Conservation (phyloP, 1,140 invertebrate genomes). For the Physella acuta region DNA sequence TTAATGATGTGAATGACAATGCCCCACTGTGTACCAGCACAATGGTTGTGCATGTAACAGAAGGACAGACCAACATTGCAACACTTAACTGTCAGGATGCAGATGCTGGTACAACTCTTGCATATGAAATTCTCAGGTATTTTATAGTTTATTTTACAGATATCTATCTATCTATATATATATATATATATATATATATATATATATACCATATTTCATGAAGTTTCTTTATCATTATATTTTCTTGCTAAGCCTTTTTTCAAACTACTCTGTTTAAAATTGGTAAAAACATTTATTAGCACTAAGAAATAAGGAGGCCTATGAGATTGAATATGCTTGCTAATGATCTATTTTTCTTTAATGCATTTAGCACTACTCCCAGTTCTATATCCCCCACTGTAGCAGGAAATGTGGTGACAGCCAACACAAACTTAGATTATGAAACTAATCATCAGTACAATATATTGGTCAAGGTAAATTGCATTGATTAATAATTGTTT, state of each 20-base stretch:
- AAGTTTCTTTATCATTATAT: too few species aligned
- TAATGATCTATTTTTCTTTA: too few species aligned
- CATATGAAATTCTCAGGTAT: slow-evolving; percentile 33
- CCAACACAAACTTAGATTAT: slow-evolving; percentile 31
- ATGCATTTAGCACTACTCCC: slow-evolving; percentile 16
- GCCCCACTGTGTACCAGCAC: slow-evolving; percentile 31
- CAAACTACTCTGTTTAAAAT: too few species aligned
- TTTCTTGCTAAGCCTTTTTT: too few species aligned
- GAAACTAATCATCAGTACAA: slow-evolving; percentile 27
- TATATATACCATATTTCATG: too few species aligned
- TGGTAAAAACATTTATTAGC: too few species aligned
- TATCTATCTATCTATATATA: too few species aligned
- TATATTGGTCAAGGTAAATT: slow-evolving; percentile 26
- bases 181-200: too few species aligned
- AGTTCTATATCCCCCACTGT: slow-evolving; percentile 9
- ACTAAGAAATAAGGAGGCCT: too few species aligned
- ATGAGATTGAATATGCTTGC: too few species aligned
- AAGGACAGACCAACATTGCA: slow-evolving; percentile 25
- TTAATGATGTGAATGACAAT: slow-evolving; percentile 42
- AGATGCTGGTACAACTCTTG: slow-evolving; percentile 33
- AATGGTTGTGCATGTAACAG: slow-evolving; percentile 25
- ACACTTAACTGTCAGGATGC: slow-evolving; percentile 36
- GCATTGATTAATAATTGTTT: too few species aligned
- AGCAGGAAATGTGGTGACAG: slow-evolving; percentile 17
- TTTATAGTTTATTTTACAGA: too few species aligned